Percentiles rank a stretch among this genome's conserved stretches.
Evolutionary conservation across 2,113 vertebrate genomes (phyloP).

Genomic region (western clawed frog (Xenopus tropicalis)): UCB_Xtro_10.0 CM004444.2:130579001-130579500

Average conservation of each 20-base stretch:
- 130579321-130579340: neutral
- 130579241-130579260: neutral
- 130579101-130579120: no score
- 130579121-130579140: no score
- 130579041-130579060: no score
- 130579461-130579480: neutral
- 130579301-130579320: neutral
- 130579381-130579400: neutral
- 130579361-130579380: neutral
- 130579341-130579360: neutral
- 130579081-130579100: no score
- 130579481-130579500: neutral
- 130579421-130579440: neutral
- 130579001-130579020: no score
- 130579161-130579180: no score
- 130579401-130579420: neutral
- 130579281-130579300: neutral
- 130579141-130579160: no score
- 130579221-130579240: neutral
- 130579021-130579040: no score
- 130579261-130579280: neutral
- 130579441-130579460: neutral
- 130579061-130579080: no score
- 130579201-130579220: no score
- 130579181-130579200: no score